Evolutionary conservation across 2,113 vertebrate genomes (phyloP).

Genomic region (Ardeotis arabs): DNA sequence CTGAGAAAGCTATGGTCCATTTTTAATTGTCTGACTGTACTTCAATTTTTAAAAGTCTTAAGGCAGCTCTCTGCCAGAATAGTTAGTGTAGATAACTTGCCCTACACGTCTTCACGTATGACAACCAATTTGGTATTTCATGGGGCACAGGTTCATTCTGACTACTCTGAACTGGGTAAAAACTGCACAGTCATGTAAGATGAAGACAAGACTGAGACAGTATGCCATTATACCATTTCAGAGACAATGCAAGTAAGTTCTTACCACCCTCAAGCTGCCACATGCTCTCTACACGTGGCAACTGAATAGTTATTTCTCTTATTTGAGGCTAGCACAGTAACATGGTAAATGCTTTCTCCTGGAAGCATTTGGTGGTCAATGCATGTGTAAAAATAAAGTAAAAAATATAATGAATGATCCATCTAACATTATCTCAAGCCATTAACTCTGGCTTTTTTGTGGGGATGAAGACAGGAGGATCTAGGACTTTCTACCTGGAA

Average conservation of each 20-base stretch:
- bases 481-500: not conserved
- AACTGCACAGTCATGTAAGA: not conserved
- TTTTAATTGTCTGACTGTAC: not conserved
- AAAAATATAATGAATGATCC: not conserved
- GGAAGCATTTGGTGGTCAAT: not conserved
- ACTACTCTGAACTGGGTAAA: not conserved
- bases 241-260: not conserved
- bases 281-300: accelerated
- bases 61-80: not conserved
- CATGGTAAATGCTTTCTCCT: not conserved
- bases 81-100: not conserved
- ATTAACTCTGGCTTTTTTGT: not conserved
- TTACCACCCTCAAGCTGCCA: not conserved
- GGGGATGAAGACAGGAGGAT: not conserved
- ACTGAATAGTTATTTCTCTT: not conserved
- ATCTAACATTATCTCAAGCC: not conserved
- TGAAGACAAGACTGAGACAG: not conserved
- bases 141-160: not conserved
- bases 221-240: not conserved
- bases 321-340: not conserved
- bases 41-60: not conserved
- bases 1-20: not conserved
- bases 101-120: not conserved
- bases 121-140: not conserved
- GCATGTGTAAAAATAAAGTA: not conserved